Percentiles rank a stretch among this genome's conserved stretches.
These are phyloP conservation scores for Pyralis farinalis DNA, from an alignment of 2,888 invertebrate species.

Conservation along the genomic window DNA sequence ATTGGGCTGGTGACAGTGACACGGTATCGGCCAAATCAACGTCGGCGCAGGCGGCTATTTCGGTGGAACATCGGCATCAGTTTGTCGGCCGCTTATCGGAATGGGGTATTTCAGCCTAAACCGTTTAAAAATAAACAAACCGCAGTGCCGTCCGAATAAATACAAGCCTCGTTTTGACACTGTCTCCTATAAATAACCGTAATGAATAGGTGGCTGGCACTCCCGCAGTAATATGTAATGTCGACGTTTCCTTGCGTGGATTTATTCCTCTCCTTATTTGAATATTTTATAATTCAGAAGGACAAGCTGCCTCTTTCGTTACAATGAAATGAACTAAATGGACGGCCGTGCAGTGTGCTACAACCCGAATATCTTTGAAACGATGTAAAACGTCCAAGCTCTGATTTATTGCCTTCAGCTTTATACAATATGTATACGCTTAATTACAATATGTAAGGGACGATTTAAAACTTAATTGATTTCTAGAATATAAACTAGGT, in stretches of 20 bases:
- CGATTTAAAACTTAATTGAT: too few species aligned
- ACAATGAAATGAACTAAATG: constrained; percentile 35
- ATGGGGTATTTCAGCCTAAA: constrained; percentile 64
- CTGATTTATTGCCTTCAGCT: too few species aligned
- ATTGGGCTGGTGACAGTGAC: constrained; percentile 54
- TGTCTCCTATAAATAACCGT: constrained; percentile 76
- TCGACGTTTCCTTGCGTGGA: constrained; percentile 65
- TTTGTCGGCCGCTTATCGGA: constrained; percentile 65
- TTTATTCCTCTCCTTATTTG: constrained; percentile 70
- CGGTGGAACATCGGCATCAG: constrained; percentile 39
- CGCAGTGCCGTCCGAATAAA: constrained; percentile 67
- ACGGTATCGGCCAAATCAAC: constrained; percentile 53
- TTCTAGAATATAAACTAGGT: too few species aligned
- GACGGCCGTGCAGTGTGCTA: constrained; percentile 5
- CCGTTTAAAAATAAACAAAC: constrained; percentile 75
- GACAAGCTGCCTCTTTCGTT: constrained; percentile 42
- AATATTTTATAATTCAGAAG: constrained; percentile 69
- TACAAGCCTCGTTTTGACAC: constrained; percentile 72
- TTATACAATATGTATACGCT: too few species aligned
- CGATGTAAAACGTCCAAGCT: too few species aligned
- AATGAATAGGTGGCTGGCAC: constrained; percentile 74
- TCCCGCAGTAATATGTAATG: constrained; percentile 71
- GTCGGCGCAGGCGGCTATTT: constrained; percentile 45
- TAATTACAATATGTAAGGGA: too few species aligned
- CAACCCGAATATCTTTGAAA: too few species aligned